Conservation (phyloP, 2,113 vertebrate species). For the Xenotilapia longispinis region DNA sequence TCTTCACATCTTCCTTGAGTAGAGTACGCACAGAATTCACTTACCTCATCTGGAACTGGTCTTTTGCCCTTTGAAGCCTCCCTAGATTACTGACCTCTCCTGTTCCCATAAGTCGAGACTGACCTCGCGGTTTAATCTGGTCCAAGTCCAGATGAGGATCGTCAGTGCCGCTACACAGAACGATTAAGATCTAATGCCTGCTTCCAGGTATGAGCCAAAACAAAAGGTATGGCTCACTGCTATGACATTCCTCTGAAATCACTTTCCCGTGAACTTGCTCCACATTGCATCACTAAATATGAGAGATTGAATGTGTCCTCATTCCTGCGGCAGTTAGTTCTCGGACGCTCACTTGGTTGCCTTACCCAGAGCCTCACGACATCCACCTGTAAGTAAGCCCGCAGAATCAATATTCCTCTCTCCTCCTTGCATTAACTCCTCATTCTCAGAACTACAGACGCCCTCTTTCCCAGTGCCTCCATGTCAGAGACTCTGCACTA, state of each 20-base stretch:
- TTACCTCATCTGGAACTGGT: not conserved
- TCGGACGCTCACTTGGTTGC: not conserved
- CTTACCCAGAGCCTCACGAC: fast-evolving
- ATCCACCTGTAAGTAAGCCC: not conserved
- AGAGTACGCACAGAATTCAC: not conserved
- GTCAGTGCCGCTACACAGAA: fast-evolving
- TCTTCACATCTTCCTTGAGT: not conserved
- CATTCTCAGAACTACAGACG: not conserved
- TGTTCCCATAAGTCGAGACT: fast-evolving
- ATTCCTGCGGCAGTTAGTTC: not conserved
- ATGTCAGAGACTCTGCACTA: not conserved
- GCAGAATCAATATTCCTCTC: not conserved
- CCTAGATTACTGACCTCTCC: fast-evolving
- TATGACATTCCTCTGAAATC: not conserved
- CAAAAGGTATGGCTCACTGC: fast-evolving
- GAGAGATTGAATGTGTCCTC: not conserved
- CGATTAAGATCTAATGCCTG: fast-evolving
- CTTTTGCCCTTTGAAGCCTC: not conserved
- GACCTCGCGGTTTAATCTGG: not conserved
- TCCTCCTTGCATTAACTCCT: not conserved
- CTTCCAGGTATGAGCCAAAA: not conserved
- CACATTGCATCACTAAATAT: not conserved
- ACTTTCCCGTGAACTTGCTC: fast-evolving
- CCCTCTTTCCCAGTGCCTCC: not conserved
- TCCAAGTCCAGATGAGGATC: not conserved